Evolutionary conservation across 2,888 invertebrate genomes (phyloP), one percentile per base, ranked within the genome.

Genomic region (Notodonta dromedarius): DNA sequence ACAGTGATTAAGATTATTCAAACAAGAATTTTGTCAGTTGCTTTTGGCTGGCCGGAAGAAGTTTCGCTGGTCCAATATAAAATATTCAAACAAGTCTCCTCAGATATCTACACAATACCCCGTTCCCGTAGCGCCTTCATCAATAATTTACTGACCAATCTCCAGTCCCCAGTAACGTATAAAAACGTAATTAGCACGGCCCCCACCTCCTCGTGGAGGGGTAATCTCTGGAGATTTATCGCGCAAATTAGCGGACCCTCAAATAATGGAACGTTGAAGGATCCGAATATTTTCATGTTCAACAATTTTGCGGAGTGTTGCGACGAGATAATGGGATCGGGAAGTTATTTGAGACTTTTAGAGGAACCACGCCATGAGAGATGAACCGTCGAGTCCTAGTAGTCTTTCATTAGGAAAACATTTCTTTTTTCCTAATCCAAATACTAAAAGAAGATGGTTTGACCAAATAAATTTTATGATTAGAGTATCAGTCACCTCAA

Each of bases 191-290:
- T 82, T 80, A 80, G 73, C 67, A 53, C 61, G 52, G 61, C 65
- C 73, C 75, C 75, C 71, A 65, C 56, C 14, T 32, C 40, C 32
- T 50, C 9, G 53, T 53, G 44, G 53, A 50, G 74, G 76, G 74
- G 77, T 79, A 76, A 78, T 76, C 76, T 56, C 73, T 65, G 63
- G 57, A 77, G 76, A 80, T 82, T 78, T 80, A 80, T 78, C 66
- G 77, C 70, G 63, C 57, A 74, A 80, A 80, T 80, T 76, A 76
- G 76, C 68, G 72, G 71, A 66, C 70, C 73, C 71, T 61, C 57
- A 65, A 69, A 68, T 74, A 74, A 74, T 64, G 62, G 63, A 40
- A 51, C 59, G 44, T 12, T 56, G 56, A 24, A 56, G 56, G 1
- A 44, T 56, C 56, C 56, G 44, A 56, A 56, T 44, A 56, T 56